phyloP scores from a whole-genome alignment of 2,888 invertebrate genomes.

The Aplocera efformata region DNA sequence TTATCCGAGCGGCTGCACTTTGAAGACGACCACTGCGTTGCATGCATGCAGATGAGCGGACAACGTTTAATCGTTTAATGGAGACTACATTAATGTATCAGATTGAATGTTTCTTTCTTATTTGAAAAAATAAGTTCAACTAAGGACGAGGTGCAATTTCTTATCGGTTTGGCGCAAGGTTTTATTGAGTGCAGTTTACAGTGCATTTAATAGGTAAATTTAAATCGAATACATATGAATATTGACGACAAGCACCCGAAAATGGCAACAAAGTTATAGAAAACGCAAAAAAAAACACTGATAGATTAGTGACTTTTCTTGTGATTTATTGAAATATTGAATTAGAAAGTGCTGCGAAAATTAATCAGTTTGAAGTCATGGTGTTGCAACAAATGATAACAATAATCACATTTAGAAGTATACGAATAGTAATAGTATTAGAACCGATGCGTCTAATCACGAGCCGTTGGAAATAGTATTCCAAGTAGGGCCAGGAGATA shows the following conservation, averaged over 20 bases:
- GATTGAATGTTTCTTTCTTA: constrained; percentile 57
- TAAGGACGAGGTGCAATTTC: constrained; percentile 30
- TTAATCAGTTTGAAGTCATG: constrained; percentile 45
- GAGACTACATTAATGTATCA: constrained; percentile 68
- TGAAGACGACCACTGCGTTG: constrained; percentile 59
- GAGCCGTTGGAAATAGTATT: constrained; percentile 1
- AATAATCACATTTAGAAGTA: constrained; percentile 9
- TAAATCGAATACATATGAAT: constrained; percentile 31
- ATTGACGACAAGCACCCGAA: constrained; percentile 31
- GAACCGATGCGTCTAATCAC: not conserved
- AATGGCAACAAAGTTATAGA: constrained; percentile 38
- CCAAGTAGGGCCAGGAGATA: not conserved
- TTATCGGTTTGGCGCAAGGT: constrained; percentile 29
- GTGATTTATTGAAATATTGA: constrained; percentile 47
- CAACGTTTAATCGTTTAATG: constrained; percentile 72
- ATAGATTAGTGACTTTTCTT: constrained; percentile 40
- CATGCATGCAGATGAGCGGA: constrained; percentile 71
- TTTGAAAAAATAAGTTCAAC: constrained; percentile 40
- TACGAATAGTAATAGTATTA: too few relatives aligned
- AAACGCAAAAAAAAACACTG: constrained; percentile 42
- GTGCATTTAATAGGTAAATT: constrained; percentile 28
- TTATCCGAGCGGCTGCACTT: constrained; percentile 64
- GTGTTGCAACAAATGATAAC: constrained; percentile 9
- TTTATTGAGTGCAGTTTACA: constrained; percentile 30
- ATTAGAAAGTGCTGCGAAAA: constrained; percentile 51